phyloP scores from a whole-genome alignment of 2,888 invertebrate genomes.

The Oxystoma pomonae region DNA sequence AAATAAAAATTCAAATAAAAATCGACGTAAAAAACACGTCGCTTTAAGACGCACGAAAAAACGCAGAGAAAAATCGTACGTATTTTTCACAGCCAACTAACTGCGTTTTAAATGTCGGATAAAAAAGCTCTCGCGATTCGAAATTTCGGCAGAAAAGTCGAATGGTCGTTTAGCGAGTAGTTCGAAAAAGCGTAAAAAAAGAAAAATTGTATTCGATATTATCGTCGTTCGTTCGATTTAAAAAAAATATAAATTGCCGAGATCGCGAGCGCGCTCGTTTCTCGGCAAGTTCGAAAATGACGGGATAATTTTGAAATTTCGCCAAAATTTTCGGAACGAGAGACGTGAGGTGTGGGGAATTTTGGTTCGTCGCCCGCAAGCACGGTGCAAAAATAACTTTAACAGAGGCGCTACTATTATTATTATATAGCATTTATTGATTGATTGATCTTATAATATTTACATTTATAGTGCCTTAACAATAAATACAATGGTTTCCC shows the following conservation, averaged over 20 bases:
- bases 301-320: constrained; percentile 16
- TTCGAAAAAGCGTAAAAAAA: constrained; percentile 23
- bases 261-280: constrained; percentile 37
- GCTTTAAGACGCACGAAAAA: too few relatives aligned
- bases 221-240: constrained; percentile 42
- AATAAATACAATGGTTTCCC: too few relatives aligned
- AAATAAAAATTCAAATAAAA: too few relatives aligned
- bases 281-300: constrained; percentile 45
- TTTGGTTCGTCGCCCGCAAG: constrained; percentile 46
- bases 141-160: constrained; percentile 12
- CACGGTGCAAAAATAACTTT: constrained; percentile 20
- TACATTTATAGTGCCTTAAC: too few relatives aligned
- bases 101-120: not conserved
- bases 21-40: too few relatives aligned
- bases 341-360: constrained; percentile 32
- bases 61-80: too few relatives aligned
- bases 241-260: constrained; percentile 29
- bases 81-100: not conserved
- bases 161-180: constrained; percentile 6
- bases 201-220: constrained; percentile 6
- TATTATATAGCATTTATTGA: too few relatives aligned
- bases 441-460: too few relatives aligned
- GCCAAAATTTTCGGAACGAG: constrained; percentile 17
- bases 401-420: not conserved
- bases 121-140: too few relatives aligned